Evolutionary conservation across 2,888 invertebrate genomes (phyloP), one percentile per base, ranked within the genome.

Genomic region (Taenaris catops): DNA sequence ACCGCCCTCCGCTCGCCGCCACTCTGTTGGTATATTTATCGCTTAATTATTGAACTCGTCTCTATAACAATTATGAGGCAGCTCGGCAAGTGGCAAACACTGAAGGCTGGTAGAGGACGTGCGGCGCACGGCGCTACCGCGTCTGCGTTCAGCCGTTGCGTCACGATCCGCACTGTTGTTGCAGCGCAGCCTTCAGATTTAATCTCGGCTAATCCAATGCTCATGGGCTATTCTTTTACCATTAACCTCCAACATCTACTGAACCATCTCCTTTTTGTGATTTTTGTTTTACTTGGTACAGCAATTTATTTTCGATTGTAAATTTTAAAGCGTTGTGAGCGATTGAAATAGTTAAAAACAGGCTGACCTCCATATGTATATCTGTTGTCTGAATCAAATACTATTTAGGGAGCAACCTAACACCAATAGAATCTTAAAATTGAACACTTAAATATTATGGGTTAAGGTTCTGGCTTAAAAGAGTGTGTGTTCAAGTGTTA

Each of bases 1-100:
- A 84, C 76, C 79, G 78, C 74, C 70, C 75, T 74, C 79, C 78
- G 71, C 79, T 71, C 69, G 69, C 74, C 72, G 71, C 72, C 59
- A 44, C 63, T 59, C 68, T 69, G 68, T 70, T 78, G 69, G 67
- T 76, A 71, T 75, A 83, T 83, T 83, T 84, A 83, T 83, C 81
- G 78, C 84, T 83, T 84, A 83, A 83, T 84, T 81, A 83, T 75
- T 79, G 70, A 74, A 76, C 79, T 75, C 71, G 81, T 79, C 78
- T 72, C 75, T 73, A 72, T 74, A 80, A 76, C 74, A 81, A 83
- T 83, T 79, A 79, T 68, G 66, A 73, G 65, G 69, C 69, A 76
- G 75, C 69, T 72, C 61, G 61, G 60, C 61, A 57, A 63, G 63
- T 60, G 60, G 61, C 61, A 62, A 63, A 58, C 66, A 58, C 58